Base-by-base conservation (phyloP, 1,140 invertebrate genomes). In the Latrodectus geometricus region DNA sequence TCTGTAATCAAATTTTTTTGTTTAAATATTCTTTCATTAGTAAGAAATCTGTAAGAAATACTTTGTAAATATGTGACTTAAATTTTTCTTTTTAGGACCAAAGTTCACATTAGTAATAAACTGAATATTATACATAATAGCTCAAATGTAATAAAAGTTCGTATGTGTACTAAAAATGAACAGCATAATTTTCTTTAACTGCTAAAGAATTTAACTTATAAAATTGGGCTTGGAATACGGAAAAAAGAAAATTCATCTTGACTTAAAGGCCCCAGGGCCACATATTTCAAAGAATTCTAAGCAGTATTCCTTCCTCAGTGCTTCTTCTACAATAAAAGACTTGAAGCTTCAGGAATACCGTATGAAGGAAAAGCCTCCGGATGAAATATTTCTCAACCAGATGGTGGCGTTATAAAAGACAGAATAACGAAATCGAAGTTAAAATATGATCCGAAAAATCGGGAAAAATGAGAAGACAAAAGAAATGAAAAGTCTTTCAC, bases 361-460 rank as follows among this genome's bases (percentile, higher is more conserved):
- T 8, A n/a, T 9, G 11, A 70, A 54, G 5, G 12, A 48, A 70
- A 20, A 48, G 15, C 61, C 78, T 52, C 50, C 48, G 20, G 66
- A 23, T 70, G 68, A 80, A 70, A 80, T 70, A 80, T 80, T 80
- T 70, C 68, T 49, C 20, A 80, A 35, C 78, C 78, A 80, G 65
- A 80, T 80, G 78, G 66, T 12, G 65, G 50, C 78, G 78, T 54
- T 80, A 70, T 80, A 80, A 80, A 80, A 49, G 56, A 78, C 76
- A 78, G 61, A 78, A 65, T 68, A 78, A 80, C 78, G 68, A 80
- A 80, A 80, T 54, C 78, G 65, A 80, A 80, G 48, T 80, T 80
- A 80, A 80, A 80, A 80, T 80, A 80, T 80, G 78, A 80, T 78
- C 76, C 23, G 76, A 78, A 78, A 76, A 78, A 78, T 78, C 76